Conservation (phyloP, 2,113 vertebrate species). For the Brienomyrus brachyistius region DNA sequence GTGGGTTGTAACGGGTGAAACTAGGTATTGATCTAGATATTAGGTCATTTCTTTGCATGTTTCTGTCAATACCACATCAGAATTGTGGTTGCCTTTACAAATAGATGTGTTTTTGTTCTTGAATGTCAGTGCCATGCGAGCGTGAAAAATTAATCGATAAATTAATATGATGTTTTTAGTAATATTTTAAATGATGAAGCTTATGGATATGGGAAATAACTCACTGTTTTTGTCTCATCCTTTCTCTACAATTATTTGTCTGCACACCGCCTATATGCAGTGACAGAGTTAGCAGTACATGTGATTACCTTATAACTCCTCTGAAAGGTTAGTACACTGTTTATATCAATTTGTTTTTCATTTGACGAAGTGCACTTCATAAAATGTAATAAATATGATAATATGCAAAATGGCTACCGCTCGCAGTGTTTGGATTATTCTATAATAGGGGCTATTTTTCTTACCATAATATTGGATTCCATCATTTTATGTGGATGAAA, state of each 20-base stretch:
- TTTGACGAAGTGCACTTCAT: neutral
- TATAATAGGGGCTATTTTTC: slow-evolving; percentile 6
- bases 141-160: slow-evolving; percentile 94
- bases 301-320: neutral
- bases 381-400: neutral
- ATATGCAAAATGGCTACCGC: neutral
- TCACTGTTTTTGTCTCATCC: slow-evolving; percentile 46
- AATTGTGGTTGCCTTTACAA: slow-evolving; percentile 81
- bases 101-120: slow-evolving; percentile 85
- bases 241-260: slow-evolving; percentile 12
- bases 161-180: slow-evolving; percentile 94
- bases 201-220: slow-evolving; percentile 56
- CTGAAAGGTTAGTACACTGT: neutral
- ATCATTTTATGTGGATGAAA: slow-evolving; percentile 13
- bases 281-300: slow-evolving; percentile 3
- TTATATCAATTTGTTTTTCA: slow-evolving; percentile 6
- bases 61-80: slow-evolving; percentile 89
- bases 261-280: neutral
- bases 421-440: neutral
- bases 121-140: slow-evolving; percentile 95
- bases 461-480: slow-evolving; percentile 3
- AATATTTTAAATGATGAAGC: slow-evolving; percentile 76
- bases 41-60: slow-evolving; percentile 94
- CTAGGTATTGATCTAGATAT: slow-evolving; percentile 98
- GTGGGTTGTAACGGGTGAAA: slow-evolving; percentile 82